Evolutionary conservation across 1,140 invertebrate species (phyloP).

Genomic region (Orchesella cincta): DNA sequence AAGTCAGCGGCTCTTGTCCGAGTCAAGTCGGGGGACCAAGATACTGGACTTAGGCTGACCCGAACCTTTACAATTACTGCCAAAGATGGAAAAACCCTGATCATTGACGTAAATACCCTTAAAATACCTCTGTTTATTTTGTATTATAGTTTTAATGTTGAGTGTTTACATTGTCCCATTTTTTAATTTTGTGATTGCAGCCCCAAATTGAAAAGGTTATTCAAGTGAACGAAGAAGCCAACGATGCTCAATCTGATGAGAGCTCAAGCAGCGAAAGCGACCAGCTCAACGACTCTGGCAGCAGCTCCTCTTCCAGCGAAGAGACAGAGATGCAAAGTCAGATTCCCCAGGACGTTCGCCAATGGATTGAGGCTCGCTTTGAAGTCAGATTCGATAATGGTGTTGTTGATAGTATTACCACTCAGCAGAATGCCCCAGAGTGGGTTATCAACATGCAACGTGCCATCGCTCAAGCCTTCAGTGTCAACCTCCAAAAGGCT

Average conservation of each 20-base stretch:
- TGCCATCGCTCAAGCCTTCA: slow-evolving; percentile 4
- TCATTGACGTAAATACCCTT: not conserved
- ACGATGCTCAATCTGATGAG: not conserved
- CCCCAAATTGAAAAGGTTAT: not conserved
- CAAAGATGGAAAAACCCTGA: slow-evolving; percentile 4
- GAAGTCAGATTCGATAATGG: not conserved
- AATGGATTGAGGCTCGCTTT: slow-evolving; percentile 15
- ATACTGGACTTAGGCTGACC: not conserved
- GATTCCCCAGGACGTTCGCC: not conserved
- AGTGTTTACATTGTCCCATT: not conserved
- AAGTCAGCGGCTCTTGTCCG: slow-evolving; percentile 11
- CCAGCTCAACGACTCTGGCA: slow-evolving; percentile 6
- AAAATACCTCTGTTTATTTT: not conserved
- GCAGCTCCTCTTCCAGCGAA: not conserved
- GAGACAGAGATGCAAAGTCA: not conserved
- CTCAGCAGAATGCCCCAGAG: slow-evolving; percentile 12
- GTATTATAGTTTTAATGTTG: not conserved
- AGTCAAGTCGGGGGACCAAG: slow-evolving; percentile 10
- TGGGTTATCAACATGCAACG: slow-evolving; percentile 26
- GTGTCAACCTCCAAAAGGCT: slow-evolving; percentile 4
- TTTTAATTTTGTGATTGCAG: not conserved
- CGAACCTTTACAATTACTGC: not conserved
- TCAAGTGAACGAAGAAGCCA: slow-evolving; percentile 3
- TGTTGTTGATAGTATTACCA: not conserved
- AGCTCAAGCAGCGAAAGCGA: slow-evolving; percentile 7